phyloP scores from a whole-genome alignment of 2,888 invertebrate genomes.

The Brachypterus glaber region DNA sequence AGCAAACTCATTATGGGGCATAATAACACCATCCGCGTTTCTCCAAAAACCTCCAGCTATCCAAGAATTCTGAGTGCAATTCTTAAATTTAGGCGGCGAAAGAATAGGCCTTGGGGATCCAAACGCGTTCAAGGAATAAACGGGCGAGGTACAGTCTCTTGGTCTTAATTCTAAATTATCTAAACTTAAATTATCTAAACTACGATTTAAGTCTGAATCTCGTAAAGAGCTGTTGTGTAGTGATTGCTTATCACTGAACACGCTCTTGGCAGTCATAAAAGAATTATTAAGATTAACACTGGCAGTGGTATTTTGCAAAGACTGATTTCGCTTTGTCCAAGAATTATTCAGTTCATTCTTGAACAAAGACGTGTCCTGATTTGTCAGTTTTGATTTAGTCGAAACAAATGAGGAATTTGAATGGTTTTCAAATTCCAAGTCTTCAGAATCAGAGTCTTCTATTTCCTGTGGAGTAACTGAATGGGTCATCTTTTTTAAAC shows the following conservation, averaged over 20 bases:
- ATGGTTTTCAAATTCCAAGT: slow-evolving; percentile 16
- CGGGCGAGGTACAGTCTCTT: slow-evolving; percentile 14
- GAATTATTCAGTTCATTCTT: too few relatives aligned
- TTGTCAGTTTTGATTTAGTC: slow-evolving; percentile 10
- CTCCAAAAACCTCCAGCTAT: slow-evolving; percentile 62
- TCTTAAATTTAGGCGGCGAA: slow-evolving; percentile 49
- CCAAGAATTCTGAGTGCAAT: slow-evolving; percentile 48
- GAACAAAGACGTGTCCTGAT: too few relatives aligned
- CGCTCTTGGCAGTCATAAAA: too few relatives aligned
- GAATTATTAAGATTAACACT: too few relatives aligned
- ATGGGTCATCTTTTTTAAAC: too few relatives aligned
- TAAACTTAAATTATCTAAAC: slow-evolving; percentile 23
- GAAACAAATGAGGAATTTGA: slow-evolving; percentile 9
- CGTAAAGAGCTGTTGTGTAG: too few relatives aligned
- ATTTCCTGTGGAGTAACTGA: too few relatives aligned
- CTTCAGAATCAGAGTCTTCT: slow-evolving; percentile 18
- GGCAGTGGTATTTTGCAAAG: too few relatives aligned
- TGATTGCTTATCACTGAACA: too few relatives aligned
- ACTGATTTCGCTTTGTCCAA: too few relatives aligned
- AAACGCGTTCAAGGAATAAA: slow-evolving; percentile 12
- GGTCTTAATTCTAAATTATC: slow-evolving; percentile 13
- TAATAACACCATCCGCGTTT: slow-evolving; percentile 14
- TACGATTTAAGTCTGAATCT: too few relatives aligned
- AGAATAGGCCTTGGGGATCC: slow-evolving; percentile 40
- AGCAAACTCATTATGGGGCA: slow-evolving; percentile 6